Evolutionary conservation across 2,888 invertebrate genomes (phyloP), one percentile per base, ranked within the genome.

Genomic region (Saturnia pavonia): DNA sequence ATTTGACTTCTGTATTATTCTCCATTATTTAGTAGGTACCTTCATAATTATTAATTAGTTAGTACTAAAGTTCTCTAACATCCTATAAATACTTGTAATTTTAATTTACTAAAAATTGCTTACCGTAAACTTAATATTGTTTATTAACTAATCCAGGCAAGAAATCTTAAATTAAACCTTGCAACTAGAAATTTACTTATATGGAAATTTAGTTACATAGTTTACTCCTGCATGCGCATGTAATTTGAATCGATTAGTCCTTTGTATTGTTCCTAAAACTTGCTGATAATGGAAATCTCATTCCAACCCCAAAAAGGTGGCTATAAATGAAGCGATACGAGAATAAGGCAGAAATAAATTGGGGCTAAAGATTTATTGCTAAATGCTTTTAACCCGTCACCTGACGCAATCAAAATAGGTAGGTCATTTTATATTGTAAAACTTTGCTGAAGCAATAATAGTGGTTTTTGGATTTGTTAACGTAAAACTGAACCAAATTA

Each of bases 381-480:
- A 83, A 92, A 91, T 89, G 91, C 92, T 92, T 88, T 92, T 91
- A 92, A 89, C 90, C 86, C 88, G 82, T 84, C 85, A 82, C 83
- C 81, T 85, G 83, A 80, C 80, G 80, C 78, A 75, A 77, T 73
- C 77, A 77, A 80, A 81, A 83, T 82, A 84, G 83, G 81, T 82
- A 79, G 77, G 76, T 76, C 79, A 82, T 84, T 86, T 85, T 82
- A 84, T 74, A 74, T 65, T n/a, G 11, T n/a, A 65, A 65, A 65
- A 65, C 11, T 40, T 40, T 65, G 34, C 40, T 11, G 11, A 65
- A 65, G 65, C 19, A 11, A n/a, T 65, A 9, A 65, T 40, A 40
- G 8, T 40, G 8, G 19, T 57, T 25, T 57, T 57, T 27, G 14
- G 27, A 27, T 60, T 60, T 12, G 25, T 60, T 60, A 25, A 60